Conservation (phyloP, 2,888 invertebrate species). For the Tenthredo amoena region DNA sequence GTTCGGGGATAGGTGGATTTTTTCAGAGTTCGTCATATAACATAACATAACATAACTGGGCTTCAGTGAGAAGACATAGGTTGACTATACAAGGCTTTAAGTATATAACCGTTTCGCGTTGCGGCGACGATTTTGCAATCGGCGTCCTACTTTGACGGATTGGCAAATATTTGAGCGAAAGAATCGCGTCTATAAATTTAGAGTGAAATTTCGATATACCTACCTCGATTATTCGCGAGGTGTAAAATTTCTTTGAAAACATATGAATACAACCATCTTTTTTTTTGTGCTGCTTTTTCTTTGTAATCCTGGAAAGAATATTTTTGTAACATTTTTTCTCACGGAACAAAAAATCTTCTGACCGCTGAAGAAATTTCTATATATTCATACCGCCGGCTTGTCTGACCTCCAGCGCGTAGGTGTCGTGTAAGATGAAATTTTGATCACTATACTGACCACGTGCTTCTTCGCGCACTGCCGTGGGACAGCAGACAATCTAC, state of each 20-base stretch:
- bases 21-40: neutral
- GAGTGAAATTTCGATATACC: neutral
- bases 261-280: neutral
- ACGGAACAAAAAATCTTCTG: neutral
- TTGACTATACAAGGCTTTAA: conserved; percentile 43
- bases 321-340: neutral
- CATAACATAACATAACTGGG: neutral
- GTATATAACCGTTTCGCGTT: conserved; percentile 49
- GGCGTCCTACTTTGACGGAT: conserved; percentile 59
- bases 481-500: conserved; percentile 40
- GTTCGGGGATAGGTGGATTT: neutral
- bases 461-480: conserved; percentile 24
- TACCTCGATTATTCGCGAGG: neutral
- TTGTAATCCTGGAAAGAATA: neutral
- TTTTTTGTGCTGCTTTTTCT: neutral
- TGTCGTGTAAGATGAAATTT: conserved; percentile 31
- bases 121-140: conserved; percentile 59
- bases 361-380: neutral
- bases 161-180: conserved; percentile 21
- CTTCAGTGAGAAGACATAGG: conserved; percentile 7
- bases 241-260: neutral
- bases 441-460: conserved; percentile 34
- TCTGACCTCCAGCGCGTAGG: conserved; percentile 8
- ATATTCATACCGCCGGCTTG: neutral
- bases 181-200: conserved; percentile 2